Percentiles rank a stretch among this genome's conserved stretches.
phyloP scores from a whole-genome alignment of 35 echinoderm and acorn worm genomes.

The Heliocidaris tuberculata region DNA sequence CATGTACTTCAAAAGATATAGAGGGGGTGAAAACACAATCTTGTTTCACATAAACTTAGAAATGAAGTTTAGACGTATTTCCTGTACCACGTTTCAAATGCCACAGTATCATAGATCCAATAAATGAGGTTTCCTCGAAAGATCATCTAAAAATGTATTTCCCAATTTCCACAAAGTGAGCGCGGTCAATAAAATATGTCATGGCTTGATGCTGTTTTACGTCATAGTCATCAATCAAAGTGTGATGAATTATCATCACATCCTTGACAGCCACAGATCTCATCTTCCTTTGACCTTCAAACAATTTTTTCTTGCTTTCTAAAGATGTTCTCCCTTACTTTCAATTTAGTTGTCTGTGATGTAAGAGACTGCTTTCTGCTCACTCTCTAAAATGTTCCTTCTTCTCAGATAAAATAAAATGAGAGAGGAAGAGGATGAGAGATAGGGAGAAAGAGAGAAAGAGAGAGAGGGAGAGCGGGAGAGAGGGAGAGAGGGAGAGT shows the following conservation, averaged over 20 bases:
- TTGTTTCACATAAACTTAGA: background rate
- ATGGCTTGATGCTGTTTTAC: background rate
- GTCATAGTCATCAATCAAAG: conserved; percentile 40
- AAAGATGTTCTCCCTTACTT: background rate
- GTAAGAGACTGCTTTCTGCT: background rate
- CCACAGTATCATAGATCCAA: background rate
- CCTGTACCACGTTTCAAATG: background rate
- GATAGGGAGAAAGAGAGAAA: background rate
- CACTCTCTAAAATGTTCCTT: background rate
- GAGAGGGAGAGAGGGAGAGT: too few relatives aligned
- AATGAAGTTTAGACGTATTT: background rate
- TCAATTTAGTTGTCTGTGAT: background rate
- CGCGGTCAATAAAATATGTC: background rate
- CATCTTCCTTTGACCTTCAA: background rate
- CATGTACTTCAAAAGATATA: too few relatives aligned
- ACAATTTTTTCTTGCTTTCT: background rate
- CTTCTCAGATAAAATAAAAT: background rate
- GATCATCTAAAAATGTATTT: background rate
- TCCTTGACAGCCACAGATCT: background rate
- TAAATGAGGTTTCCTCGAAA: background rate
- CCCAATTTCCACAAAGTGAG: background rate
- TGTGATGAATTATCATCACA: conserved; percentile 8
- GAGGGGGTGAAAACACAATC: background rate
- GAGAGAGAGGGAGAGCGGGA: background rate
- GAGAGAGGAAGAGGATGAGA: background rate